These are phyloP conservation scores for Heliconius himera DNA, from an alignment of 1,140 invertebrate species.

Conservation along the genomic window DNA sequence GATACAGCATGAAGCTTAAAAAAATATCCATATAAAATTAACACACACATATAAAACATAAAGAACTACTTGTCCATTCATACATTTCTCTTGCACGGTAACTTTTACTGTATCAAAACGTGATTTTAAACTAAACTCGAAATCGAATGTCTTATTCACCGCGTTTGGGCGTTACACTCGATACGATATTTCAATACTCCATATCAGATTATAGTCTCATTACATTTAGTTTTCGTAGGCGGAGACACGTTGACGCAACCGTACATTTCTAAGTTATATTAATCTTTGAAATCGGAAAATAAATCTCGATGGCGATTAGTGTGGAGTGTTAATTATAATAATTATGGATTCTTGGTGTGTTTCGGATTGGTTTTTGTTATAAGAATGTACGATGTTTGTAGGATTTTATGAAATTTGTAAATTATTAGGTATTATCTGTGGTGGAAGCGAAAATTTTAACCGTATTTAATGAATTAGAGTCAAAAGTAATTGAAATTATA, in stretches of 20 bases:
- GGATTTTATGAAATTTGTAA: background rate
- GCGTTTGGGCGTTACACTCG: constrained; percentile 53
- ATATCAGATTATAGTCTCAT: constrained; percentile 65
- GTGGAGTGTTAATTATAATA: constrained; percentile 45
- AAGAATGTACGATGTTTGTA: background rate
- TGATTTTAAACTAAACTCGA: constrained; percentile 10
- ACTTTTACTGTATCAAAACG: background rate
- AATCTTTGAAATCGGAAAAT: constrained; percentile 41
- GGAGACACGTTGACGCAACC: constrained; percentile 50
- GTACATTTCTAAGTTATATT: constrained; percentile 38
- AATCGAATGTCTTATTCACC: constrained; percentile 28
- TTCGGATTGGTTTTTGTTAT: constrained; percentile 14
- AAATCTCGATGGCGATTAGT: constrained; percentile 42
- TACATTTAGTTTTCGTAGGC: constrained; percentile 57
- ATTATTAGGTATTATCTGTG: background rate
- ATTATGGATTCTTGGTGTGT: constrained; percentile 25
- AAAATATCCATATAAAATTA: no score
- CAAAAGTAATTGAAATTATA: background rate
- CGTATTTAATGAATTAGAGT: no score
- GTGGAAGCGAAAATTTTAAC: background rate
- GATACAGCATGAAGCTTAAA: no score
- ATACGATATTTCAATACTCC: constrained; percentile 55
- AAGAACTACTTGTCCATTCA: background rate
- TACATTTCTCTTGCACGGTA: background rate
- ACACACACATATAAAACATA: background rate